phyloP scores from a whole-genome alignment of 2,797 vertebrate genomes.

The Macrochelys suwanniensis region DNA sequence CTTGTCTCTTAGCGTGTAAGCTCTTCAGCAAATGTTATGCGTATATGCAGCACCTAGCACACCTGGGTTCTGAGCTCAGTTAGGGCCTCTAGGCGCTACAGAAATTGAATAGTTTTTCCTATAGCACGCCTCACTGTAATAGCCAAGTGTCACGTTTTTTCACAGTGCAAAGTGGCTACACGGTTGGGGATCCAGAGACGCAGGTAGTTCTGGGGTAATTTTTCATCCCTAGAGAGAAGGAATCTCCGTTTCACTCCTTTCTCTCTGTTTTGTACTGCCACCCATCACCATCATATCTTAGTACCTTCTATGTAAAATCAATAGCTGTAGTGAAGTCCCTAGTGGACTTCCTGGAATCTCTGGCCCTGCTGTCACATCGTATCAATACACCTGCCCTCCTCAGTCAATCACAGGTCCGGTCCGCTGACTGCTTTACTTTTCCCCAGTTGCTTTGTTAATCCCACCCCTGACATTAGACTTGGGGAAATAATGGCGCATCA shows the following conservation, averaged over 20 bases:
- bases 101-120: rapidly evolving
- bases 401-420: no score
- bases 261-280: background rate
- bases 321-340: background rate
- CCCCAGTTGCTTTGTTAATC: background rate
- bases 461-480: background rate
- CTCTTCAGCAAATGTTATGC: background rate
- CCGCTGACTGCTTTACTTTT: background rate
- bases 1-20: background rate
- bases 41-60: background rate
- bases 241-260: rapidly evolving
- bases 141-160: background rate
- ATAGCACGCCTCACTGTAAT: background rate
- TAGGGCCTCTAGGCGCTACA: background rate
- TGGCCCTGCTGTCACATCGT: background rate
- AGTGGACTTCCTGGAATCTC: background rate
- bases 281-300: background rate
- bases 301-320: background rate
- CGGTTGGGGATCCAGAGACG: rapidly evolving
- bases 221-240: background rate
- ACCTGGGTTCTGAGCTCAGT: rapidly evolving
- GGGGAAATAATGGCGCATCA: background rate
- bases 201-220: rapidly evolving
- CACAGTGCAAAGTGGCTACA: background rate
- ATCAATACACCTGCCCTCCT: no score